Conservation (phyloP, 2,113 vertebrate genomes). For the Lontra canadensis region DNA sequence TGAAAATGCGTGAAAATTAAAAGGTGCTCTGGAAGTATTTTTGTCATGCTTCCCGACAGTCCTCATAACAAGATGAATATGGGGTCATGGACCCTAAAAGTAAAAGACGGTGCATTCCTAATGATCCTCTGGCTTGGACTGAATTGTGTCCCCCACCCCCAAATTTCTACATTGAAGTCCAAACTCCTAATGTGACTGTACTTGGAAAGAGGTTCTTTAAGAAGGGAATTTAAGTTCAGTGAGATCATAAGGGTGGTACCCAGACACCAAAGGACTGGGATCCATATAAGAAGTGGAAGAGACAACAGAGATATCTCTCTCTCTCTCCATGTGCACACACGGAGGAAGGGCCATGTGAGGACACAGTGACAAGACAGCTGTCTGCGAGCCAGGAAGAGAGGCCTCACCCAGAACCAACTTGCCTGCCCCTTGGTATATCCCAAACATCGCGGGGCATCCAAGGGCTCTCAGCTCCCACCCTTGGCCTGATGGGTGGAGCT, state of each 20-base stretch:
- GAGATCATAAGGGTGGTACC: neutral
- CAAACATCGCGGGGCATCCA: neutral
- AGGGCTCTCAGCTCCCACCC: neutral
- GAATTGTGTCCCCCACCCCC: fast-evolving
- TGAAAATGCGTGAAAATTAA: neutral
- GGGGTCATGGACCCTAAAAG: neutral
- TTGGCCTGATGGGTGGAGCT: neutral
- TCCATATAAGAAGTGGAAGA: neutral
- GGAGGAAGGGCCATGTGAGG: neutral
- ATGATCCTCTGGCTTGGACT: neutral
- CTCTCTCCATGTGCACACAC: neutral
- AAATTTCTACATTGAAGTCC: neutral
- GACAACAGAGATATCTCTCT: neutral
- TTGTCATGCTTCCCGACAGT: neutral
- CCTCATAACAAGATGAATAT: neutral
- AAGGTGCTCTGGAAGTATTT: neutral
- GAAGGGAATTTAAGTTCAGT: neutral
- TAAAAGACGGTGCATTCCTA: neutral
- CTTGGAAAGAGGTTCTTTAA: neutral
- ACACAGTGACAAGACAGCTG: neutral
- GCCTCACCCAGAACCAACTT: neutral
- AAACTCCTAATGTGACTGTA: neutral
- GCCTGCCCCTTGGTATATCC: neutral
- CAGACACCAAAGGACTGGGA: neutral
- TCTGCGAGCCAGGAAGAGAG: neutral